phyloP scores from a whole-genome alignment of 35 echinoderm and acorn worm species.

The Apostichopus japonicus region DNA sequence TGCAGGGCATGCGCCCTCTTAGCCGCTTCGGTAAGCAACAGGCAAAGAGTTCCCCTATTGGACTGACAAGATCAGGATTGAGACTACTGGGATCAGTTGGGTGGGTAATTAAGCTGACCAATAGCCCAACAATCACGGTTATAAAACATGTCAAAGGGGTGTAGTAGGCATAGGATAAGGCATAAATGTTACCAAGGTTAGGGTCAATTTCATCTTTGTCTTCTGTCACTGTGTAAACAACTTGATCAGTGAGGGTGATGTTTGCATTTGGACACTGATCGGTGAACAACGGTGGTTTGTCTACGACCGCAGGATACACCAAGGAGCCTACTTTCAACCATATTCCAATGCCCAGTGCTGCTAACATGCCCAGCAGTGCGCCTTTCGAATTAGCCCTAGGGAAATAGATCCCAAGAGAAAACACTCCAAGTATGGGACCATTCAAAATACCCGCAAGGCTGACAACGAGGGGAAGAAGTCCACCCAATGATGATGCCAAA shows the following conservation, averaged over 20 bases:
- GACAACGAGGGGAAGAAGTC: slow-evolving; percentile 20
- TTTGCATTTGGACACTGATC: slow-evolving; percentile 24
- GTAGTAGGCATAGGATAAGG: slow-evolving; percentile 49
- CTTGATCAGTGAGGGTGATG: background rate
- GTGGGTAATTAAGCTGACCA: slow-evolving; percentile 28
- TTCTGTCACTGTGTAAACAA: background rate
- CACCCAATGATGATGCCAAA: slow-evolving; percentile 45
- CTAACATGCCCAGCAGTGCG: slow-evolving; percentile 39
- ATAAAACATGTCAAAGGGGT: slow-evolving; percentile 27
- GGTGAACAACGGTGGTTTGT: background rate
- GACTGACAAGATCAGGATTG: slow-evolving; percentile 17
- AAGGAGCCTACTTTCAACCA: slow-evolving; percentile 46
- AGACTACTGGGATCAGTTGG: slow-evolving; percentile 27
- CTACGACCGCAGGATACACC: slow-evolving; percentile 11
- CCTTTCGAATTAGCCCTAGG: slow-evolving; percentile 58
- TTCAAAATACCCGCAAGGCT: slow-evolving; percentile 35
- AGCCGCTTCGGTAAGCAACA: slow-evolving; percentile 7
- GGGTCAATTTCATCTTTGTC: background rate
- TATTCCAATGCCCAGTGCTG: slow-evolving; percentile 31
- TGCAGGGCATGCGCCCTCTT: background rate
- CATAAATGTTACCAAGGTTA: background rate
- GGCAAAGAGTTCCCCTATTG: background rate
- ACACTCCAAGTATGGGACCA: slow-evolving; percentile 53
- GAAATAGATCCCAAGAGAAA: slow-evolving; percentile 55
- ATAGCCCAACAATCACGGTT: slow-evolving; percentile 34